Evolutionary conservation across 2,888 invertebrate genomes (phyloP), one percentile per base, ranked within the genome.

Genomic region (Melipona beecheii): DNA sequence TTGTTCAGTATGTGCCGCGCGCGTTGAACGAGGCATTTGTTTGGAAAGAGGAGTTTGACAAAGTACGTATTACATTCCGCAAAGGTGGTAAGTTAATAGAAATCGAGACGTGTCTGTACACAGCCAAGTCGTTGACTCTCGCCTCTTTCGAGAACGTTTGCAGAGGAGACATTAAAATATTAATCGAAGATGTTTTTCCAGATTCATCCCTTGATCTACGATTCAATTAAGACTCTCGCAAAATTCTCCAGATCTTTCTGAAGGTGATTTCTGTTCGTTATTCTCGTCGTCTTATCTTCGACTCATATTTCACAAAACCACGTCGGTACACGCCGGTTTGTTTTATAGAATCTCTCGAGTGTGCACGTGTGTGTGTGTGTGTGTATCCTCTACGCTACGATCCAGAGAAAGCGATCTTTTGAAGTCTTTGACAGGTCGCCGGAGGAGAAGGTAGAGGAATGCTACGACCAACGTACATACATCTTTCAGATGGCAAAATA

Each of bases 341-440:
- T 17, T 27, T 43, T 13, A 9, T 43, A 58, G 24, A 56, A 5
- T 43, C 0, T 24, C 6, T n/a, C 19, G 11, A 36, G 2, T 13
- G 21, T 19, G n/a, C n/a, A n/a, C n/a, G n/a, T n/a, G n/a, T 56
- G 9, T 6, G 24, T 4, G 1, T 13, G 21, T 52, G n/a, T 0
- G 43, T 21, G n/a, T 60, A 50, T 73, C n/a, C 64, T 31, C n/a
- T 17, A 17, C 62, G 50, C n/a, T n/a, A n/a, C 17, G 21, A 49
- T 60, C 27, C 9, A 27, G 65, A 66, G 58, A 21, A 65, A 31
- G 27, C 81, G 75, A 52, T 75, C 85, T 80, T 80, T 72, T 70
- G 70, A 72, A 72, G 52, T 27, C 66, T 75, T 80, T 81, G 81
- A 85, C 75, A 85, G 78, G 75, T 81, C 52, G 72, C 58, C 58